Evolutionary conservation across 2,888 invertebrate genomes (phyloP).

Genomic region (Cabera pusaria): DNA sequence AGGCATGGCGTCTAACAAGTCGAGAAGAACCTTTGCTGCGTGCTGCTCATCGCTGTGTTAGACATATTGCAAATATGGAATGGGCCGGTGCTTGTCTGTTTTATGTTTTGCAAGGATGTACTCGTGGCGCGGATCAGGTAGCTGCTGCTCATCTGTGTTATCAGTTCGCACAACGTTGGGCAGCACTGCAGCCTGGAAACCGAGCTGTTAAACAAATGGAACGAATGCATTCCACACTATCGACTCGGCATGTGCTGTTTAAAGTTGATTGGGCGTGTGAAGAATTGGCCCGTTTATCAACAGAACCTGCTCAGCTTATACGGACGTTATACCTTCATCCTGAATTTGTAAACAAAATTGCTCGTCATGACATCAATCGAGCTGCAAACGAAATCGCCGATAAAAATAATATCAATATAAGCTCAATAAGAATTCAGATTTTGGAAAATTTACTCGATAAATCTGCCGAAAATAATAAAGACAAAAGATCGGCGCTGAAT

Average conservation of each 20-base stretch:
- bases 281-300: slow-evolving; percentile 66
- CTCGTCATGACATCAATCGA: slow-evolving; percentile 68
- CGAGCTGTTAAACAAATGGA: slow-evolving; percentile 78
- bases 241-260: slow-evolving; percentile 72
- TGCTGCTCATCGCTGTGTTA: slow-evolving; percentile 74
- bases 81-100: slow-evolving; percentile 81
- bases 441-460: slow-evolving; percentile 72
- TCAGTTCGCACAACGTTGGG: slow-evolving; percentile 79
- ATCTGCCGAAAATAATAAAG: slow-evolving; percentile 47
- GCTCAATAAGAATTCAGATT: slow-evolving; percentile 73
- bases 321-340: slow-evolving; percentile 72
- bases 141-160: slow-evolving; percentile 77
- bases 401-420: slow-evolving; percentile 74
- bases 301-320: slow-evolving; percentile 75
- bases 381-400: slow-evolving; percentile 78
- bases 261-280: slow-evolving; percentile 77
- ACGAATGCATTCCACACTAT: slow-evolving; percentile 69
- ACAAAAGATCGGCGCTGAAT: slow-evolving; percentile 51
- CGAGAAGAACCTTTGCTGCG: slow-evolving; percentile 71
- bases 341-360: slow-evolving; percentile 66
- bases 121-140: slow-evolving; percentile 79
- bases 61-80: slow-evolving; percentile 78
- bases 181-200: slow-evolving; percentile 72
- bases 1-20: slow-evolving; percentile 68
- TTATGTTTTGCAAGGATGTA: slow-evolving; percentile 75